Evolutionary conservation across 2,113 vertebrate genomes (phyloP).

Genomic region (Dunckerocampus dactyliophorus): DNA sequence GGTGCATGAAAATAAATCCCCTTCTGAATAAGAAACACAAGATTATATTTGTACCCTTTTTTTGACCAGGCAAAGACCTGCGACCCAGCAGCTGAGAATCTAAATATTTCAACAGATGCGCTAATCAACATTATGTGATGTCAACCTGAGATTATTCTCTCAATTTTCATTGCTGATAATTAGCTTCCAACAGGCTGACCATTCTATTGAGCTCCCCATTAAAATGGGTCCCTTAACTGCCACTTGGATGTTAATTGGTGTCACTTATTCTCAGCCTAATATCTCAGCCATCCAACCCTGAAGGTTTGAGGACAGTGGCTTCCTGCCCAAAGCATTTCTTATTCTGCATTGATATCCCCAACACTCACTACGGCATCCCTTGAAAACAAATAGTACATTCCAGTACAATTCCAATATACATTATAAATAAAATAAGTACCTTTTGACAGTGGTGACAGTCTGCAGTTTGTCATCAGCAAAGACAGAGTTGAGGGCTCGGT

Average conservation of each 20-base stretch:
- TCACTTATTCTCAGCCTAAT: conserved; percentile 44
- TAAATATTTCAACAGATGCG: conserved; percentile 9
- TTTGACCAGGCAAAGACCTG: no score
- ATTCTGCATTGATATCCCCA: not conserved
- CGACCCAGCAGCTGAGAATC: no score
- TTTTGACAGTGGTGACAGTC: conserved; percentile 84
- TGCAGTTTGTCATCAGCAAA: conserved; percentile 85
- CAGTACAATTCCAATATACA: not conserved
- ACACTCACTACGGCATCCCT: no score
- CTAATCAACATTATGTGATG: conserved; percentile 30
- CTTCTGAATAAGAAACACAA: no score
- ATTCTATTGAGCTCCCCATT: conserved; percentile 46
- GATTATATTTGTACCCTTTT: no score
- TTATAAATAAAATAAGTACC: conserved; percentile 70
- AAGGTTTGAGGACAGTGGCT: conserved; percentile 20
- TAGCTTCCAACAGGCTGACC: conserved; percentile 38
- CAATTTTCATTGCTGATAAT: conserved; percentile 48
- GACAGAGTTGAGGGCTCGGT: conserved; percentile 88
- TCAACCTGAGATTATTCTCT: conserved; percentile 41
- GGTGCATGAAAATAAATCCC: no score
- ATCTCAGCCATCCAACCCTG: conserved; percentile 34
- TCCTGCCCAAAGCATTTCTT: conserved; percentile 11
- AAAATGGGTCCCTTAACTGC: conserved; percentile 32
- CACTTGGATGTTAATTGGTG: conserved; percentile 52
- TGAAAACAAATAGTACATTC: no score